These are phyloP conservation scores for Microcaecilia unicolor DNA, from an alignment of 2,797 vertebrate genomes.

Conservation along the genomic window DNA sequence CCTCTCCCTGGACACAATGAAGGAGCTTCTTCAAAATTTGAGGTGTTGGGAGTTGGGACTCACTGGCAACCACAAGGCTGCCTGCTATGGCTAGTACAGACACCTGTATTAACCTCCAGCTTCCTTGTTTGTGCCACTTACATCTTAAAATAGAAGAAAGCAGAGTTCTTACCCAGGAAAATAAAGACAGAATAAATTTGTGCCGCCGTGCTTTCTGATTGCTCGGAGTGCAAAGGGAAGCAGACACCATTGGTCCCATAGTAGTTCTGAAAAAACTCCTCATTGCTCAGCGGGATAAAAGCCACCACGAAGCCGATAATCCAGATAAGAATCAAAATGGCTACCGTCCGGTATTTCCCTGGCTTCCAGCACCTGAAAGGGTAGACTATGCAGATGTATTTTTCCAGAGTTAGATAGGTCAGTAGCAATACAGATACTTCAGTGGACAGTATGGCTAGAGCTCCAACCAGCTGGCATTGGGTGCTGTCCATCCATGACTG, in stretches of 20 bases:
- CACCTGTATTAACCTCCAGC: too few relatives aligned
- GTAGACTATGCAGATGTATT: constrained; percentile 95
- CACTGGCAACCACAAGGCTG: too few relatives aligned
- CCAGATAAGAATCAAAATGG: constrained; percentile 81
- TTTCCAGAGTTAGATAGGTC: constrained; percentile 92
- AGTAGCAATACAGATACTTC: constrained; percentile 93
- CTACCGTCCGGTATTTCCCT: constrained; percentile 75
- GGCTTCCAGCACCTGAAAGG: constrained; percentile 87
- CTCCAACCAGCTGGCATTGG: constrained; percentile 85
- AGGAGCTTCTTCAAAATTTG: too few relatives aligned
- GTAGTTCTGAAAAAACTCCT: constrained; percentile 85
- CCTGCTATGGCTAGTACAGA: too few relatives aligned
- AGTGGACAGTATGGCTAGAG: constrained; percentile 90
- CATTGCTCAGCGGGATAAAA: constrained; percentile 77
- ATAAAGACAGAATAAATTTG: constrained; percentile 90
- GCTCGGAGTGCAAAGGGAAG: constrained; percentile 91
- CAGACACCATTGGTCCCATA: constrained; percentile 94
- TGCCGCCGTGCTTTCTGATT: constrained; percentile 77
- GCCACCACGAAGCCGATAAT: constrained; percentile 79
- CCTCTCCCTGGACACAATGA: too few relatives aligned
- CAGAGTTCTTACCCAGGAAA: constrained; percentile 76
- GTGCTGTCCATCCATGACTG: constrained; percentile 92
- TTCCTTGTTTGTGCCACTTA: neutral
- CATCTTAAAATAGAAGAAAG: neutral
- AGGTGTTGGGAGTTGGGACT: too few relatives aligned